Evolutionary conservation across 2,113 vertebrate genomes (phyloP).

Genomic region (Rattus norvegicus): GRCr8 NC_086036.1:6923001-6923500

Average conservation of each 20-base stretch:
- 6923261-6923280: not conserved
- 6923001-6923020: too few relatives aligned
- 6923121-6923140: slow-evolving; percentile 50
- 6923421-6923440: not conserved
- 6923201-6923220: not conserved
- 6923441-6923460: not conserved
- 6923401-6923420: not conserved
- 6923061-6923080: slow-evolving; percentile 39
- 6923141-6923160: slow-evolving; percentile 10
- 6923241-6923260: not conserved
- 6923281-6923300: not conserved
- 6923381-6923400: not conserved
- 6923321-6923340: not conserved
- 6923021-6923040: slow-evolving; percentile 46
- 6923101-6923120: slow-evolving; percentile 66
- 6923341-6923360: not conserved
- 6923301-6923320: slow-evolving; percentile 17
- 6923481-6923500: not conserved
- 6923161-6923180: slow-evolving; percentile 34
- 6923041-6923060: slow-evolving; percentile 71
- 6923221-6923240: not conserved
- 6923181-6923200: slow-evolving; percentile 5
- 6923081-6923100: slow-evolving; percentile 61
- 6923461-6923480: not conserved
- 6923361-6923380: slow-evolving; percentile 18